phyloP scores from a whole-genome alignment of 2,113 vertebrate species.

The Rhea pennata region DNA sequence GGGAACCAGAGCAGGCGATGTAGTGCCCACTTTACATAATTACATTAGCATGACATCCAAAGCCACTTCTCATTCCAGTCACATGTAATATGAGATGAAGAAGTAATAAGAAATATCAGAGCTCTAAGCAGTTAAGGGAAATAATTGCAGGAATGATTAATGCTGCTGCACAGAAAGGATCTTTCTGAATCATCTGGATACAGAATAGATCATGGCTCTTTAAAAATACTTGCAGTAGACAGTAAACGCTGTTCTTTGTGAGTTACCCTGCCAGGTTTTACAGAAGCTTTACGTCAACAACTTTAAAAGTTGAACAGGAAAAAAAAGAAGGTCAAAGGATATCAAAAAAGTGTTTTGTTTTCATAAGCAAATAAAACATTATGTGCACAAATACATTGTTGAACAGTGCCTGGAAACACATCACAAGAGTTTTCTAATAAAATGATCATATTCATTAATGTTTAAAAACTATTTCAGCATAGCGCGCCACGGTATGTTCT shows the following conservation, averaged over 20 bases:
- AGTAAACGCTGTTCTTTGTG: background rate
- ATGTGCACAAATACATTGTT: slow-evolving; percentile 52
- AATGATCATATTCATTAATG: slow-evolving; percentile 66
- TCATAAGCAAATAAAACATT: slow-evolving; percentile 32
- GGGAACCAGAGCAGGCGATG: background rate
- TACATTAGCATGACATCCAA: background rate
- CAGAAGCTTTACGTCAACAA: slow-evolving; percentile 1
- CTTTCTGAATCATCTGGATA: background rate
- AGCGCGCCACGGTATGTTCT: slow-evolving; percentile 3
- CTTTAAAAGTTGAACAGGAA: background rate
- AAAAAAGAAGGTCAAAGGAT: slow-evolving; percentile 34
- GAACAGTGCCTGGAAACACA: slow-evolving; percentile 56
- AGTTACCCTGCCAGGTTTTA: background rate
- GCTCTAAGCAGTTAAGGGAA: background rate
- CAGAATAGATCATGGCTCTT: background rate
- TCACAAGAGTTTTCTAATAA: slow-evolving; percentile 51
- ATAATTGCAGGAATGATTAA: slow-evolving; percentile 20
- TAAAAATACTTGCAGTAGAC: background rate
- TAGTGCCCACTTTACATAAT: background rate
- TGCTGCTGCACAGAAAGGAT: background rate
- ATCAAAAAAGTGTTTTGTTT: slow-evolving; percentile 19
- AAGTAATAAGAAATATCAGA: background rate
- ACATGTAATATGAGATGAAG: slow-evolving; percentile 1
- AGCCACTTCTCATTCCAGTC: slow-evolving; percentile 1
- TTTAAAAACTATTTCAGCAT: slow-evolving; percentile 39